These are phyloP conservation scores for Pentamera pediparva DNA, from an alignment of 53 echinoderm and acorn worm genomes.

Conservation along the genomic window DNA sequence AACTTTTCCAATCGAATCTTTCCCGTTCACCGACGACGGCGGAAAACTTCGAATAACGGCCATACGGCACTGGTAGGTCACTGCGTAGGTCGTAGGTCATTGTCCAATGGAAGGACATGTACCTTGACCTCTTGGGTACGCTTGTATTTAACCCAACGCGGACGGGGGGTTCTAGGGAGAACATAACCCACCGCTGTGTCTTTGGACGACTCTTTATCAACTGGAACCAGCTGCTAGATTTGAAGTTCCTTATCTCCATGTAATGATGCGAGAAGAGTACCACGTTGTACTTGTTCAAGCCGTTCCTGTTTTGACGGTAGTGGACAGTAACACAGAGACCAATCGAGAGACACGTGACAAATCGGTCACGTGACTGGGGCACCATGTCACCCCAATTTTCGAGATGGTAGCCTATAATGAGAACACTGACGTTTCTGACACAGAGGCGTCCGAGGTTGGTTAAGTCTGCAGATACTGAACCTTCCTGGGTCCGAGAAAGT, in stretches of 20 bases:
- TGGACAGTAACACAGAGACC: not conserved
- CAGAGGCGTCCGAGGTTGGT: too few relatives aligned
- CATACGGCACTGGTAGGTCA: slow-evolving; percentile 24
- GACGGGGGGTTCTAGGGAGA: slow-evolving; percentile 27
- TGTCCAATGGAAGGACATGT: slow-evolving; percentile 21
- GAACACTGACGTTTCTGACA: slow-evolving; percentile 8
- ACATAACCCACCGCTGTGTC: slow-evolving; percentile 22
- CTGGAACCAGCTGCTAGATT: slow-evolving; percentile 4
- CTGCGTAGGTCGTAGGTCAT: slow-evolving; percentile 15
- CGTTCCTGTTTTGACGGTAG: not conserved
- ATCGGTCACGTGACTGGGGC: not conserved
- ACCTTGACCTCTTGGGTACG: slow-evolving; percentile 3
- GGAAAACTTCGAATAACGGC: slow-evolving; percentile 12
- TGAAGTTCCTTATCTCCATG: slow-evolving; percentile 23
- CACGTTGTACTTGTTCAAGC: slow-evolving; percentile 4
- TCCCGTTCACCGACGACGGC: too few relatives aligned
- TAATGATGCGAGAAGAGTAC: slow-evolving; percentile 26
- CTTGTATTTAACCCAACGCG: slow-evolving; percentile 23
- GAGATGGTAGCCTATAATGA: slow-evolving; percentile 21
- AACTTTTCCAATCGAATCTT: not conserved
- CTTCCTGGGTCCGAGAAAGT: too few relatives aligned
- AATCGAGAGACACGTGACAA: not conserved
- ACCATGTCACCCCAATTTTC: not conserved
- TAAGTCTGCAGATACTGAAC: too few relatives aligned
- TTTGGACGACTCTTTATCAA: not conserved